Base-by-base conservation (phyloP, 1,140 invertebrate genomes). In the Hyposmocoma kahamanoa region DNA sequence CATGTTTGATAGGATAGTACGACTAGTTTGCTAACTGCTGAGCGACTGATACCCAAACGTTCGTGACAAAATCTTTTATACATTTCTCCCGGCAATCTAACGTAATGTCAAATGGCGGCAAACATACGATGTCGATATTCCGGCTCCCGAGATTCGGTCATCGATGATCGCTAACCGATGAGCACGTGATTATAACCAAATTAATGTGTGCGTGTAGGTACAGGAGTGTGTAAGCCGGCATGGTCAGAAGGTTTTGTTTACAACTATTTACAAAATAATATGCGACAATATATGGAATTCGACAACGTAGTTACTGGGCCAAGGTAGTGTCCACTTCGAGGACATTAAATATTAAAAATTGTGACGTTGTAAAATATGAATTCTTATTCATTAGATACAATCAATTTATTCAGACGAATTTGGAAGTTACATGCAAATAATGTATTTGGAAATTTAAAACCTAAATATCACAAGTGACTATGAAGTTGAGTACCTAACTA, bases 31-130 rank as follows among this genome's bases (percentile, higher is more conserved):
- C 52, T 68, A 15, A 17, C 71, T 66, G 59, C 66, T 67, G 68
- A 74, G 65, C 77, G 64, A 83, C 82, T 83, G 82, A 79, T 83
- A 67, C 52, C 42, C 53, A 59, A 59, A 42, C 49, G 57, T 34
- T 67, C 47, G 56, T 43, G 53, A 50, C 77, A 55, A 72, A 77
- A 65, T 77, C 77, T 85, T 85, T 80, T 85, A 85, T 85, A 85
- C 76, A 83, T 79, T 82, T 80, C 73, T 67, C 67, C 46, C 53
- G 48, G 45, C 57, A 48, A 56, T 62, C 65, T 76, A 76, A 63
- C 61, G 67, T 73, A 77, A 79, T 74, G 58, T 79, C 72, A 77
- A 65, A 77, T 42, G 60, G 56, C 62, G 54, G 60, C 70, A 71
- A 70, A 78, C 50, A 70, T 53, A 52, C 53, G 62, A 63, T 69